Percentiles rank a stretch among this genome's conserved stretches.
Conservation (phyloP, 2,888 invertebrate species). For the Pyrrhosoma nymphula region DNA sequence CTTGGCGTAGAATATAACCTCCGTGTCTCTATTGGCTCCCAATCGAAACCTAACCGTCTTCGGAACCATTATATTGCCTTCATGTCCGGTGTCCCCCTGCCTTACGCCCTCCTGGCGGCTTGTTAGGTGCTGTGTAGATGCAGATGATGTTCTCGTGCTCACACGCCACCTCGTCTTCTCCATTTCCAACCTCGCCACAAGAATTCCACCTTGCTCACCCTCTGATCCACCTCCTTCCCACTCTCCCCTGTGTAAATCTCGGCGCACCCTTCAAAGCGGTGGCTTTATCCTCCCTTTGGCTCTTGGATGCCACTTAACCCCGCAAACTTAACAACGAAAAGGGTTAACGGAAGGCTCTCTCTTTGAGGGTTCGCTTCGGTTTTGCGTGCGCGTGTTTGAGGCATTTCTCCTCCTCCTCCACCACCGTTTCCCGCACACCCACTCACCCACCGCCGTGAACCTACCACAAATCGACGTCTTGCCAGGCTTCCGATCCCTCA, state of each 20-base stretch:
- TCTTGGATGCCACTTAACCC: neutral
- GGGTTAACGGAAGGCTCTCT: neutral
- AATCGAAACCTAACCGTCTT: too few relatives aligned
- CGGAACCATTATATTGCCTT: too few relatives aligned
- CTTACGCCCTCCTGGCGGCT: too few relatives aligned
- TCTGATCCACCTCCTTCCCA: too few relatives aligned
- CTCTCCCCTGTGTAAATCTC: neutral
- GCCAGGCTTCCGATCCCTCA: neutral
- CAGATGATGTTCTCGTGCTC: too few relatives aligned
- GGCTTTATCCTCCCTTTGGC: neutral
- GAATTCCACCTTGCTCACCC: too few relatives aligned
- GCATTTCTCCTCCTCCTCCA: neutral
- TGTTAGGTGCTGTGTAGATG: too few relatives aligned
- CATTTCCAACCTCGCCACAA: too few relatives aligned
- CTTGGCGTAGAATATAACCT: too few relatives aligned
- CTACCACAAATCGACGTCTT: neutral
- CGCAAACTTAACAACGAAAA: neutral
- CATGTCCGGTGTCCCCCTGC: too few relatives aligned
- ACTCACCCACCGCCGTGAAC: neutral
- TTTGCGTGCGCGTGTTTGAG: neutral
- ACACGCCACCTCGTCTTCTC: too few relatives aligned
- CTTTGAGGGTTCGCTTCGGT: neutral
- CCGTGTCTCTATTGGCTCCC: too few relatives aligned
- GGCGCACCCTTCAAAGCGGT: neutral
- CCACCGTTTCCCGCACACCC: neutral